These are phyloP conservation scores for Spodoptera littoralis DNA, from an alignment of 2,888 invertebrate species.

Conservation along the genomic window DNA sequence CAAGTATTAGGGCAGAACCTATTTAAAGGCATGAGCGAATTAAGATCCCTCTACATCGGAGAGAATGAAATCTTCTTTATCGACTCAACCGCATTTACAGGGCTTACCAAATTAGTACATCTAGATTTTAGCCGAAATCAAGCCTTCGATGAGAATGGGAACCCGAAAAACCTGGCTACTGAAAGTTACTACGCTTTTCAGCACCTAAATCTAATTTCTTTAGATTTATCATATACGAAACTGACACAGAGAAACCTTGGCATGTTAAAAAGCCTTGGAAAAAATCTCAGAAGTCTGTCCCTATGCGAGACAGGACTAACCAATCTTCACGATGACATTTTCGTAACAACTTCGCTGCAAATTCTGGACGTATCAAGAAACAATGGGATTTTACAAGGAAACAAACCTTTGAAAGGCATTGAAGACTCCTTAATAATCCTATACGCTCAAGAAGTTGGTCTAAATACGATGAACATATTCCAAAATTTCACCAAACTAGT, in stretches of 20 bases:
- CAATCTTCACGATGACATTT: conserved; percentile 71
- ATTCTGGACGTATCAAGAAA: conserved; percentile 89
- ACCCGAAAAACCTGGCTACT: conserved; percentile 50
- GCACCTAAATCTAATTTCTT: conserved; percentile 64
- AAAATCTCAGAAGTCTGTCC: conserved; percentile 69
- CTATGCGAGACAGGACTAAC: conserved; percentile 82
- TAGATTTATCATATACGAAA: conserved; percentile 75
- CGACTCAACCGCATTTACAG: conserved; percentile 74
- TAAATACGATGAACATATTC: conserved; percentile 76
- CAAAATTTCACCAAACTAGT: conserved; percentile 76
- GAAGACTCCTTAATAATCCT: conserved; percentile 78
- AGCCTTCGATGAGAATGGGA: conserved; percentile 54
- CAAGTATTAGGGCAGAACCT: conserved; percentile 73
- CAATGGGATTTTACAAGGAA: conserved; percentile 70
- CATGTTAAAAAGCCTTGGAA: conserved; percentile 60
- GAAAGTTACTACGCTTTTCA: conserved; percentile 58
- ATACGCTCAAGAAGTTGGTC: conserved; percentile 78
- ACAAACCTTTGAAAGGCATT: conserved; percentile 76
- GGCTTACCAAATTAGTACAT: conserved; percentile 77
- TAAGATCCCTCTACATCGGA: conserved; percentile 86
- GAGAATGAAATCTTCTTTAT: conserved; percentile 85
- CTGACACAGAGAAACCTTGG: conserved; percentile 59
- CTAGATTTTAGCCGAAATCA: conserved; percentile 87
- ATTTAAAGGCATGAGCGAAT: conserved; percentile 81
- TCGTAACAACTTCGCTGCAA: conserved; percentile 79